These are phyloP conservation scores for Sarotherodon lohbergeri DNA, from an alignment of 2,113 vertebrate species.

Conservation along the genomic window DNA sequence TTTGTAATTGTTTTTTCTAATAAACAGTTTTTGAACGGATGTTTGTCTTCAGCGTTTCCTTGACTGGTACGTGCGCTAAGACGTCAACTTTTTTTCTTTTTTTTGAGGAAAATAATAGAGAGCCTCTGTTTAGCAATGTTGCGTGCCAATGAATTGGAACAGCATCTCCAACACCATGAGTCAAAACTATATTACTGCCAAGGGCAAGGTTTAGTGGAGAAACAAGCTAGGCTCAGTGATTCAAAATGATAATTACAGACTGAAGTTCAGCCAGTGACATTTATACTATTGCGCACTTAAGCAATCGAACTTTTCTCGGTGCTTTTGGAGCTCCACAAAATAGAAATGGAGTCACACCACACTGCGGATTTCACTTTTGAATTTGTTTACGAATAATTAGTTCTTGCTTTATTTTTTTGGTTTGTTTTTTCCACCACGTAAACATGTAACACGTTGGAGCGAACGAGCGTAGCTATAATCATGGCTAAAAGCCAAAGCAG, in stretches of 20 bases:
- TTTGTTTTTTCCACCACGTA: not conserved
- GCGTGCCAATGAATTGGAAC: not conserved
- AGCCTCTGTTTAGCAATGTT: not conserved
- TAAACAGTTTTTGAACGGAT: slow-evolving; percentile 33
- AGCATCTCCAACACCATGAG: slow-evolving; percentile 22
- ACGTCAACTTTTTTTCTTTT: not conserved
- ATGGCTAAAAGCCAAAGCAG: not conserved
- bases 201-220: not conserved
- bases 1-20: slow-evolving; percentile 63
- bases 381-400: slow-evolving; percentile 8
- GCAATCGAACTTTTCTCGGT: not conserved
- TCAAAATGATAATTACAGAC: slow-evolving; percentile 20
- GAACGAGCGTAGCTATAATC: not conserved
- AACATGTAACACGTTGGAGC: not conserved
- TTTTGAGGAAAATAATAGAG: not conserved
- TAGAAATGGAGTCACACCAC: not conserved
- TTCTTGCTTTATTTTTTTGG: not conserved
- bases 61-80: not conserved
- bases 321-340: not conserved
- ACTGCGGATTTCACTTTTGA: not conserved
- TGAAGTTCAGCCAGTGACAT: not conserved
- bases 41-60: not conserved
- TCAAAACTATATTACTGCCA: slow-evolving; percentile 17
- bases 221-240: not conserved
- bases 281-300: not conserved